Conservation (phyloP, 2,888 invertebrate species). For the Lochmaea capreae region DNA sequence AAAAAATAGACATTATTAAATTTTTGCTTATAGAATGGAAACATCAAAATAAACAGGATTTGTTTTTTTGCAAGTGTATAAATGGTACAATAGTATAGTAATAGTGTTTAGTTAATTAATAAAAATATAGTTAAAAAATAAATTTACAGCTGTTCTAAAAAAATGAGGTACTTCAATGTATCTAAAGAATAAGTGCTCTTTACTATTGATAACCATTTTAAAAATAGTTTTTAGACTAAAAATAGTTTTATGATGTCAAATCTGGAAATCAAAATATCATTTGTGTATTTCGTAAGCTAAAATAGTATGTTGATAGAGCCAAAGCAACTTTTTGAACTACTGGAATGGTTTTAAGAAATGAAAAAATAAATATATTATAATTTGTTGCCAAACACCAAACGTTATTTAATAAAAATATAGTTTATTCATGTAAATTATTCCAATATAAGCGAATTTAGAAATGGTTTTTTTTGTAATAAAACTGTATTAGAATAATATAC, state of each 20-base stretch:
- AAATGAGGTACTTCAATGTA: too few species aligned
- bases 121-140: neutral
- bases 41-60: neutral
- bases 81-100: neutral
- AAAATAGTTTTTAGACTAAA: too few species aligned
- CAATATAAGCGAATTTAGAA: neutral
- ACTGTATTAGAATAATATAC: constrained; percentile 69
- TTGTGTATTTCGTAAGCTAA: too few species aligned
- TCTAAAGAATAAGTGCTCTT: too few species aligned
- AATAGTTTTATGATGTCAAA: too few species aligned
- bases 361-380: neutral
- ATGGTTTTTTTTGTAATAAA: neutral
- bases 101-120: neutral
- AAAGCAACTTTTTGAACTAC: too few species aligned
- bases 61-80: neutral
- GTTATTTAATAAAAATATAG: neutral
- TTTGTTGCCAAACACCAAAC: neutral
- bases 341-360: too few species aligned
- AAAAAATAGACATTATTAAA: constrained; percentile 18
- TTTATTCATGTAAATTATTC: neutral
- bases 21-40: neutral
- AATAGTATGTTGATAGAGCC: too few species aligned
- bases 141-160: neutral
- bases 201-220: too few species aligned
- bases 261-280: too few species aligned